A percentile compares a stretch with the other conserved stretches of the same genome.
phyloP scores from a whole-genome alignment of 2,888 invertebrate genomes.

The Mechanitis messenoides region DNA sequence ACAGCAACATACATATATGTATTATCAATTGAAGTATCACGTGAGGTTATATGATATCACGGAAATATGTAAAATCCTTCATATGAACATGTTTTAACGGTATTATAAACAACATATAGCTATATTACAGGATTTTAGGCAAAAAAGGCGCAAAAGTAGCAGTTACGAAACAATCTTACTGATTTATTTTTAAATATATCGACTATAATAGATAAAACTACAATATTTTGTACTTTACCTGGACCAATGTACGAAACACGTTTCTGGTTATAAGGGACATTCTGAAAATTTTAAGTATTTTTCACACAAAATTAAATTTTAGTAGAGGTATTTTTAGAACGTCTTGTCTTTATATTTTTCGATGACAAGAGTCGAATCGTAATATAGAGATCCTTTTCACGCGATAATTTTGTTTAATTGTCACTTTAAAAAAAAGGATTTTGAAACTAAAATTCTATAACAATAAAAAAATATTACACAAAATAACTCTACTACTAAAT shows the following conservation, averaged over 20 bases:
- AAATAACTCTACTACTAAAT: no score
- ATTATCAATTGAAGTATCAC: slow-evolving; percentile 29
- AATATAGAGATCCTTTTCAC: slow-evolving; percentile 7
- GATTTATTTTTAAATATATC: slow-evolving; percentile 8
- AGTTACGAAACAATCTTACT: slow-evolving; percentile 62
- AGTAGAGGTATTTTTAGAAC: slow-evolving; percentile 55
- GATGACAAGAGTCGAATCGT: slow-evolving; percentile 18
- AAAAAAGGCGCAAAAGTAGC: slow-evolving; percentile 8
- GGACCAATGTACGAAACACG: slow-evolving; percentile 57
- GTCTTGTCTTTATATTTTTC: slow-evolving; percentile 32
- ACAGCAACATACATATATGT: neutral
- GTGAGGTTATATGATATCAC: slow-evolving; percentile 33
- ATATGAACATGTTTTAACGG: neutral
- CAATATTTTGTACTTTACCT: slow-evolving; percentile 45
- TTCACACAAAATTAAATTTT: slow-evolving; percentile 44
- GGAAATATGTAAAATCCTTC: neutral
- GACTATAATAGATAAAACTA: slow-evolving; percentile 5
- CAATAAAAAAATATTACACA: no score
- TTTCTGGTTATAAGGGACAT: slow-evolving; percentile 68
- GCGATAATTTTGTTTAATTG: neutral
- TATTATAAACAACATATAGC: neutral
- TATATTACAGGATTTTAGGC: neutral
- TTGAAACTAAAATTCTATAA: no score
- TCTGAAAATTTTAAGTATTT: slow-evolving; percentile 33
- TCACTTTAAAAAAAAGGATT: neutral